Evolutionary conservation across 2,797 vertebrate species (phyloP), one percentile per base, ranked within the genome.

Genomic region (Poeciliopsis gracilis): DNA sequence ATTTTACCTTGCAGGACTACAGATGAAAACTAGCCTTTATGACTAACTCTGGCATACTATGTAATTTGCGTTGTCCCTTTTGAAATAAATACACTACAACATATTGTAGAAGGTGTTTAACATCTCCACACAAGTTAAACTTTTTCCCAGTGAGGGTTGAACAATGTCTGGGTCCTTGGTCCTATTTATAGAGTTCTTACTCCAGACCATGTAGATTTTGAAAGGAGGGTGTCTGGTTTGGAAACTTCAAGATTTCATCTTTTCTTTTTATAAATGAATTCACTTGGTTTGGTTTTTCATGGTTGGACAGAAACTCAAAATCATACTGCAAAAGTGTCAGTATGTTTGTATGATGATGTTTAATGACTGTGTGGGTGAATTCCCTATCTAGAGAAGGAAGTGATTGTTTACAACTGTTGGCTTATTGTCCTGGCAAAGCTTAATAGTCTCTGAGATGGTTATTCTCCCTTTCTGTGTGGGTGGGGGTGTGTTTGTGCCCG

Each of bases 361-460:
- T 72, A 72, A 33, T 77, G 73, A 25, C 20, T 78, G 69, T 61
- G 80, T 84, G 80, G 82, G 85, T 53, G 57, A 69, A 61, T 77
- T 73, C 49, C 28, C 77, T 47, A 79, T 71, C 46, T 78, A 43
- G 1, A 78, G 45, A 23, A 59, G 18, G 66, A 59, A 16, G 28
- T 18, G 36, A 36, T 71, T 12, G 46, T 13, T 55, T 45, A 47
- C 43, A 79, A 67, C 18, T 38, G 43, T 72, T 70, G 33, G 43
- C 43, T 73, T 18, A 2, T 41, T 61, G 36, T 80, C 57, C 75
- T 9, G 46, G 67, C 63, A 55, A 36, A 36, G 38, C 47, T 86
- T 78, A 77, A 82, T 49, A 30, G 81, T 81, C 70, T 47, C 82
- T 9, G 57, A 57, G 79, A 66, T 9, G 73, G 49, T 71, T 33